phyloP scores from a whole-genome alignment of 1,140 invertebrate species.

The Spodoptera frugiperda region DNA sequence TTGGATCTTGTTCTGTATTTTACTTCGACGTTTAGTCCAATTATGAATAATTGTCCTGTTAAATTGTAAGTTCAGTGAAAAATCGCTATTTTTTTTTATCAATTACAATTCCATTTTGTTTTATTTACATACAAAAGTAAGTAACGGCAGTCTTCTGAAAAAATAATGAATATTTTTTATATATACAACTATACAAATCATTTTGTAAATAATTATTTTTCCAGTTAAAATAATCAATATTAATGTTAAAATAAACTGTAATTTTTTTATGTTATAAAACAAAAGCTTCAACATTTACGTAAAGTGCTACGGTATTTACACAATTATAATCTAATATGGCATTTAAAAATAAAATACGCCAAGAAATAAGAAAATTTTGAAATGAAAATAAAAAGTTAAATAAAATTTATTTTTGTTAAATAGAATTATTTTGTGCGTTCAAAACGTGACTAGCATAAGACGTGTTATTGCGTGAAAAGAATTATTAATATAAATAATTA shows the following conservation, averaged over 20 bases:
- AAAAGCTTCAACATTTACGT: constrained; percentile 73
- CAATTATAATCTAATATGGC: constrained; percentile 82
- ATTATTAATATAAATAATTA: constrained; percentile 56
- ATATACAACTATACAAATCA: constrained; percentile 80
- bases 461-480: constrained; percentile 82
- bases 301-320: constrained; percentile 74
- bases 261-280: constrained; percentile 62
- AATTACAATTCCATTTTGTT: constrained; percentile 58
- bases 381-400: constrained; percentile 62
- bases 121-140: constrained; percentile 74
- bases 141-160: constrained; percentile 82
- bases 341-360: constrained; percentile 76
- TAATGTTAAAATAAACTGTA: constrained; percentile 70
- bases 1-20: constrained; percentile 7
- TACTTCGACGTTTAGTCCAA: constrained; percentile 54
- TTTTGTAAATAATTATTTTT: constrained; percentile 78
- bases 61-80: constrained; percentile 69
- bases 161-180: constrained; percentile 65
- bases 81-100: constrained; percentile 79
- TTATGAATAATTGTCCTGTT: constrained; percentile 61
- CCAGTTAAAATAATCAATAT: constrained; percentile 68
- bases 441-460: constrained; percentile 85
- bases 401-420: constrained; percentile 50
- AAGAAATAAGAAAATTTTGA: constrained; percentile 73
- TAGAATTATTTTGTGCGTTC: constrained; percentile 74